phyloP scores from a whole-genome alignment of 2,113 vertebrate species.

The western clawed frog (Xenopus tropicalis) region UCB_Xtro_10.0 CM004450.2:111155001-111155500 shows the following conservation, averaged over 20 bases:
- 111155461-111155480: no score
- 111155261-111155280: slow-evolving; percentile 93
- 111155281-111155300: background rate
- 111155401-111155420: no score
- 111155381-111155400: no score
- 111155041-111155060: slow-evolving; percentile 56
- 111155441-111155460: no score
- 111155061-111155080: slow-evolving; percentile 51
- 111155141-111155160: background rate
- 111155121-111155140: background rate
- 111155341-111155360: no score
- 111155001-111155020: slow-evolving; percentile 3
- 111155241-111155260: slow-evolving; percentile 99
- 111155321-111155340: background rate
- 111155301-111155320: no score
- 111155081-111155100: slow-evolving; percentile 53
- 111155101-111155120: slow-evolving; percentile 41
- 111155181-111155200: slow-evolving; percentile 45
- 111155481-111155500: no score
- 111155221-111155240: slow-evolving; percentile 99
- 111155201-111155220: slow-evolving; percentile 78
- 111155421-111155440: no score
- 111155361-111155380: no score
- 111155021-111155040: slow-evolving; percentile 34
- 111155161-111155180: background rate